phyloP scores from a whole-genome alignment of 2,888 invertebrate genomes.

The Xestoiulus laeticollis region DNA sequence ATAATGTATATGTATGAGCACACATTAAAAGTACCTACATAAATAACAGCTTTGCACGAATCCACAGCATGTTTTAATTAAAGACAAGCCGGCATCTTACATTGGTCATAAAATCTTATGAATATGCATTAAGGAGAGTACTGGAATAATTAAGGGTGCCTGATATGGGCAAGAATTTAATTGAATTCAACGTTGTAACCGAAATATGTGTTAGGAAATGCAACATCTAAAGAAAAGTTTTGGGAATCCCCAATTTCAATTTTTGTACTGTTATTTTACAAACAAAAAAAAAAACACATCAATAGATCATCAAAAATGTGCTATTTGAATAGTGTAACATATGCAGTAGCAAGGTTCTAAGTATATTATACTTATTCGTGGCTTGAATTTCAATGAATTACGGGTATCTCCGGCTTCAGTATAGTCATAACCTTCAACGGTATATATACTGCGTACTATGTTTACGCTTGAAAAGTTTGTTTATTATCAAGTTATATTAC shows the following conservation, averaged over 20 bases:
- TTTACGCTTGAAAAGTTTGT: background rate
- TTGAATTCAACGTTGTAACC: too few species aligned
- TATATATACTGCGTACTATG: background rate
- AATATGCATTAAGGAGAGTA: background rate
- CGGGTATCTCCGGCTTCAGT: background rate
- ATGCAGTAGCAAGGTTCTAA: background rate
- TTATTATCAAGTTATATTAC: background rate
- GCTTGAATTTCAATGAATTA: background rate
- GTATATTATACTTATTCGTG: background rate
- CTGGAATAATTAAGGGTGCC: too few species aligned
- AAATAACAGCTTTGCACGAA: too few species aligned
- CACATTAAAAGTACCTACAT: background rate
- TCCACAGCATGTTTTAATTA: background rate
- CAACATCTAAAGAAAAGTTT: background rate
- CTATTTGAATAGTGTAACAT: background rate
- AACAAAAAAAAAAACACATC: background rate
- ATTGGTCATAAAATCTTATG: background rate
- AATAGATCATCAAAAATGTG: too few species aligned
- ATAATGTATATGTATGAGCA: background rate
- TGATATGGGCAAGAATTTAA: too few species aligned
- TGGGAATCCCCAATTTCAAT: background rate
- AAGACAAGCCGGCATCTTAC: background rate
- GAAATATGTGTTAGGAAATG: background rate
- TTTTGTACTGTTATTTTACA: background rate
- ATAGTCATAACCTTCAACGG: background rate